phyloP scores from a whole-genome alignment of 1,140 invertebrate species.

The Agraylea sexmaculata region DNA sequence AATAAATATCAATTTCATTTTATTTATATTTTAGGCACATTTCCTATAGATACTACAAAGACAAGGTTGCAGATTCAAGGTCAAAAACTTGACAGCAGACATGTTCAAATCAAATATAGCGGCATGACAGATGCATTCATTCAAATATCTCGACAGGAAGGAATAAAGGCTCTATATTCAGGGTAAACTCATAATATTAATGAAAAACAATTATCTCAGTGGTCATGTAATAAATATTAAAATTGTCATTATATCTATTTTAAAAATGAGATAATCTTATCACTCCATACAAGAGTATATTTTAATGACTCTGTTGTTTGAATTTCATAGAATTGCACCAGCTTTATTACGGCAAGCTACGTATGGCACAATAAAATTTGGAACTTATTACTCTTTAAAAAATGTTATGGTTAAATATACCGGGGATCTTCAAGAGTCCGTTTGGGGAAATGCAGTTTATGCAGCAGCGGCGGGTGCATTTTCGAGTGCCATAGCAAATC shows the following conservation, averaged over 20 bases:
- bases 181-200: too few species aligned
- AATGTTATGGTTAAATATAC: constrained; percentile 46
- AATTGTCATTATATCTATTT: too few species aligned
- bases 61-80: constrained; percentile 92
- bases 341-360: constrained; percentile 85
- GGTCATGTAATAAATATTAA: too few species aligned
- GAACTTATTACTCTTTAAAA: constrained; percentile 88
- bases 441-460: constrained; percentile 74
- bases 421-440: constrained; percentile 53
- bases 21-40: constrained; percentile 65
- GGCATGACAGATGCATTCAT: constrained; percentile 86
- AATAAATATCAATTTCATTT: constrained; percentile 15
- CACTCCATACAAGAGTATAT: neutral
- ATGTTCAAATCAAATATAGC: constrained; percentile 67
- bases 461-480: constrained; percentile 74
- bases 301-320: neutral
- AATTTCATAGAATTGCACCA: constrained; percentile 68
- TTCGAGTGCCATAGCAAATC: constrained; percentile 91
- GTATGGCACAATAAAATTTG: constrained; percentile 95
- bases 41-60: constrained; percentile 93
- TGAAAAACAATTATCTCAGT: too few species aligned
- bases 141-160: constrained; percentile 73
- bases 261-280: too few species aligned
- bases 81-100: constrained; percentile 67
- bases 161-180: constrained; percentile 64